Evolutionary conservation across 2,888 invertebrate genomes (phyloP), one percentile per base, ranked within the genome.

Genomic region (Crocallis elinguaria): DNA sequence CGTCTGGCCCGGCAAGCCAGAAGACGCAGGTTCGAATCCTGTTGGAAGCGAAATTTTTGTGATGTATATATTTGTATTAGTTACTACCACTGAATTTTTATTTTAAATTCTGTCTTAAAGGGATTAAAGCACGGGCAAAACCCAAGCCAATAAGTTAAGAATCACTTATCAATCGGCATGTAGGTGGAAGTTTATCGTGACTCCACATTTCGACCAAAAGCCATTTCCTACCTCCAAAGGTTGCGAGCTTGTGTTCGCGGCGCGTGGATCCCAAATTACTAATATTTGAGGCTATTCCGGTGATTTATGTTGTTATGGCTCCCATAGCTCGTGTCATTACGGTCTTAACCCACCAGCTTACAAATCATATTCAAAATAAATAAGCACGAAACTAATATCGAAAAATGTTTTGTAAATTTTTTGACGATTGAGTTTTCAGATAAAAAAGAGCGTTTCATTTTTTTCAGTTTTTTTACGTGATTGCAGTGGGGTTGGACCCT

Each of bases 281-380:
- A 74, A 75, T 79, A 84, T 86, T 84, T 79, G 53, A 66, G 73
- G 73, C 74, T 67, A 76, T 85, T 80, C 66, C 67, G 49, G 66
- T 86, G 86, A 86, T 86, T 85, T 86, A 86, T 77, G 70, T 64
- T 60, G 60, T 64, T 68, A 69, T 69, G 68, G 64, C 67, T 49
- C 49, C 62, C 55, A 48, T 29, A 42, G 54, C 42, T 21, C 16
- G 48, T 41, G 53, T 57, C 58, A 54, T 63, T 63, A 63, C 13
- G 53, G 43, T 29, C 5, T 6, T 1, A 21, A 44, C 53, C 42
- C 46, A 39, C 48, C 29, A 12, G 17, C n/a, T 4, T 0, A 29
- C 11, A 29, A 29, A 12, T 0, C 11, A 23, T 7, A 4, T 4
- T 23, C 23, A 8, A 4, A 1, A 7, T 19, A 23, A 23, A 8